phyloP scores from a whole-genome alignment of 2,113 vertebrate species.

The Catharus minimus region DNA sequence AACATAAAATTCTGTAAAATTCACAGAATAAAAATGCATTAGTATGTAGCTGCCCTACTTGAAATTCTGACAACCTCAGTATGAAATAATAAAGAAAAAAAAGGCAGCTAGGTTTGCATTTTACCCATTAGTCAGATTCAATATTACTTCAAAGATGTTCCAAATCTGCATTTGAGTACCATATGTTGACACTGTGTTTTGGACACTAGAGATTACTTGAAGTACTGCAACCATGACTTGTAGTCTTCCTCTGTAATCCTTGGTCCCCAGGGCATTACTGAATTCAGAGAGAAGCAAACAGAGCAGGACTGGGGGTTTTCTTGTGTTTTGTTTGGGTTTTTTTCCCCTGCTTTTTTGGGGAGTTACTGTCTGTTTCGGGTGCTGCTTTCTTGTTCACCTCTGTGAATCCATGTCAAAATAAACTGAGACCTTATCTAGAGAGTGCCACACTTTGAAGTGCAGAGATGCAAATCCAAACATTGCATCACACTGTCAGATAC shows the following conservation, averaged over 20 bases:
- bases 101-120: not conserved
- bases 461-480: slow-evolving; percentile 81
- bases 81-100: not conserved
- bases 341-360: not conserved
- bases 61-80: slow-evolving; percentile 1
- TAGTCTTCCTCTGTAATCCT: slow-evolving; percentile 84
- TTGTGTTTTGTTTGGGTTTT: not conserved
- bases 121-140: slow-evolving; percentile 40
- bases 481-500: slow-evolving; percentile 78
- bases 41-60: not conserved
- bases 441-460: slow-evolving; percentile 83
- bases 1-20: not conserved
- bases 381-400: slow-evolving; percentile 88
- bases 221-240: slow-evolving; percentile 66
- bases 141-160: slow-evolving; percentile 83
- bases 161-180: slow-evolving; percentile 82
- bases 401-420: slow-evolving; percentile 85
- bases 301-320: not conserved
- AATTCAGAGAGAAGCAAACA: slow-evolving; percentile 75
- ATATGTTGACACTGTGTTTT: slow-evolving; percentile 80
- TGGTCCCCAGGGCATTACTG: slow-evolving; percentile 83
- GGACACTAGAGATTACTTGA: slow-evolving; percentile 82
- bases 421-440: slow-evolving; percentile 79
- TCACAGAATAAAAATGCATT: not conserved
- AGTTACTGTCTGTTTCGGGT: slow-evolving; percentile 70